These are phyloP conservation scores for Hydrotaea cyrtoneurina DNA, from an alignment of 2,888 invertebrate species.

Conservation along the genomic window DNA sequence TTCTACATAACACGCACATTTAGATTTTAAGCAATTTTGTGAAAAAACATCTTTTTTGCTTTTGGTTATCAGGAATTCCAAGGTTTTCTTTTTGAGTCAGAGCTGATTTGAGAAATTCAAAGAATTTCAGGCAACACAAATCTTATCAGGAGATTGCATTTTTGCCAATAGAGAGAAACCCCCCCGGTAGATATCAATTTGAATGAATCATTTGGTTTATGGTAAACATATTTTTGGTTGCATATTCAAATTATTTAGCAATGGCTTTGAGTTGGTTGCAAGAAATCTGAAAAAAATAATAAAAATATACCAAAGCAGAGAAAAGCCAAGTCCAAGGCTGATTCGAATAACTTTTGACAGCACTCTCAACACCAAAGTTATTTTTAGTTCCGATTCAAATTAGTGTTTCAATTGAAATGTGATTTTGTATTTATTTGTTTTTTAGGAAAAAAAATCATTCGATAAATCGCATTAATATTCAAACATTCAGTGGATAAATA, in stretches of 20 bases:
- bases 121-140: not conserved
- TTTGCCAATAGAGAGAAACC: not conserved
- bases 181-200: not conserved
- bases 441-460: not conserved
- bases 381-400: not conserved
- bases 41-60: constrained; percentile 12
- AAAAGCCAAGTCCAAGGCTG: not conserved
- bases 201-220: not conserved
- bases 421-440: not conserved
- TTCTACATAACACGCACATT: no score
- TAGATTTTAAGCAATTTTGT: no score
- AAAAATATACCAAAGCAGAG: no score
- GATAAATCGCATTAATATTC: not conserved
- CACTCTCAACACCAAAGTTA: not conserved
- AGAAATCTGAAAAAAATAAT: no score
- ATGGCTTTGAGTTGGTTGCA: no score
- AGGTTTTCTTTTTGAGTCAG: not conserved
- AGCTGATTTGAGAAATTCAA: not conserved
- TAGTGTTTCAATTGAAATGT: not conserved
- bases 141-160: not conserved
- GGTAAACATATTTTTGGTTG: no score
- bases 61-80: not conserved
- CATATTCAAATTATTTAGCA: no score
- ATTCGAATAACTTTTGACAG: not conserved
- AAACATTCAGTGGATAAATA: not conserved